Percentiles rank a stretch among this genome's conserved stretches.
phyloP scores from a whole-genome alignment of 1,140 invertebrate species.

The Rhagoletis zephyria region DNA sequence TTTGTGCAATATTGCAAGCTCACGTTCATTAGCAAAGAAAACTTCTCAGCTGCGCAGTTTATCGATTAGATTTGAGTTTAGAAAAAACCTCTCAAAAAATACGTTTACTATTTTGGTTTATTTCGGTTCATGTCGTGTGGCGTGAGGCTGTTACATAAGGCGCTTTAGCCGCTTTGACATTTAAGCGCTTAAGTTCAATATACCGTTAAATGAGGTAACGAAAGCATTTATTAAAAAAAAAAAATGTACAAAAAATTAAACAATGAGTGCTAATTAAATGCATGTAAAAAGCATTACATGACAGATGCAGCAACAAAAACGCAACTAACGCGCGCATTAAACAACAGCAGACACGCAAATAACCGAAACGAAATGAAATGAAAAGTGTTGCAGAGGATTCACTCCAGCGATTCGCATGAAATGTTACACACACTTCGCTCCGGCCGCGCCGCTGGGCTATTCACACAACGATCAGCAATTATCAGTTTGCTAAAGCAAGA shows the following conservation, averaged over 20 bases:
- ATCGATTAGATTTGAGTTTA: too few species aligned
- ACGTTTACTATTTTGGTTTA: neutral
- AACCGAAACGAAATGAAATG: constrained; percentile 21
- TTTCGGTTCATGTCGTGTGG: neutral
- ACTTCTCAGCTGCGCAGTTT: neutral
- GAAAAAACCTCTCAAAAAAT: neutral
- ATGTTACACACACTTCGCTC: neutral
- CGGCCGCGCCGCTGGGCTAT: neutral
- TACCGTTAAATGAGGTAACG: constrained; percentile 29
- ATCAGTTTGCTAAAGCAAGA: neutral
- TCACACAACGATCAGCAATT: neutral
- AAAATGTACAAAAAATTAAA: constrained; percentile 1
- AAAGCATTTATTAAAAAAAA: neutral
- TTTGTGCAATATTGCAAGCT: neutral
- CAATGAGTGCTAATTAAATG: neutral
- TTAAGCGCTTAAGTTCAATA: constrained; percentile 37
- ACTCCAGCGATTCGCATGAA: constrained; percentile 20
- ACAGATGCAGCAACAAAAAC: neutral
- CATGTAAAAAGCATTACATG: neutral
- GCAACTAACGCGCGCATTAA: neutral
- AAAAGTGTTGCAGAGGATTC: constrained; percentile 29
- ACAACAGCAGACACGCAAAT: neutral
- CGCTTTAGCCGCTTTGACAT: constrained; percentile 13
- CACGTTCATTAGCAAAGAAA: constrained; percentile 10
- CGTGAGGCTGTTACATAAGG: neutral